phyloP scores from a whole-genome alignment of 2,113 vertebrate genomes.

The Leptobrachium ailaonicum region DNA sequence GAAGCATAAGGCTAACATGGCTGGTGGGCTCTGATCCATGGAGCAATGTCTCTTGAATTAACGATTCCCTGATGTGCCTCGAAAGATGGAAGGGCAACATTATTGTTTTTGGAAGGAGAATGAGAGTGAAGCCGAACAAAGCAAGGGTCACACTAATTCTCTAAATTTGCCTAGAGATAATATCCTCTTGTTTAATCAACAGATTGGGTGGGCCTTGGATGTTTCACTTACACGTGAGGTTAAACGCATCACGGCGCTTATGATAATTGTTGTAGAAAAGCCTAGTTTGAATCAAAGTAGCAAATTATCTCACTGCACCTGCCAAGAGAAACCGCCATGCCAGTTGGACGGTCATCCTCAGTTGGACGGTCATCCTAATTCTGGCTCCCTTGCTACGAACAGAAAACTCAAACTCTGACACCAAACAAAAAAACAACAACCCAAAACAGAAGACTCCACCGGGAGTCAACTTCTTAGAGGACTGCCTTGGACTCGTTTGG shows the following conservation, averaged over 20 bases:
- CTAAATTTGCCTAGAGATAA: neutral
- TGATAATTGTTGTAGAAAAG: constrained; percentile 6
- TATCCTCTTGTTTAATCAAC: constrained; percentile 1
- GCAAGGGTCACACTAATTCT: neutral
- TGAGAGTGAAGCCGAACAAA: neutral
- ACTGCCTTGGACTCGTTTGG: neutral
- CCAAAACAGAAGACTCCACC: constrained; percentile 4
- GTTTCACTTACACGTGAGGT: constrained; percentile 5
- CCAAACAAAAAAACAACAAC: constrained; percentile 17
- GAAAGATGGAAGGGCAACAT: neutral
- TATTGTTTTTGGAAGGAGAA: neutral
- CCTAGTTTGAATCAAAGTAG: neutral
- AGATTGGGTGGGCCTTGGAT: constrained; percentile 6
- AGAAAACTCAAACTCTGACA: neutral
- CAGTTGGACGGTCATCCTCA: constrained; percentile 20
- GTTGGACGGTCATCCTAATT: constrained; percentile 1
- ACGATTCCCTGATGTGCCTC: constrained; percentile 1
- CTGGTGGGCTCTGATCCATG: constrained; percentile 10
- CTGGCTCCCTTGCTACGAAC: neutral
- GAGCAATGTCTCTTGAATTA: neutral
- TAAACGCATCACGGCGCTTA: constrained; percentile 1
- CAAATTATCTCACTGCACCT: neutral
- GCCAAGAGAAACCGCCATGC: neutral
- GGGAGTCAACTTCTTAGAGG: constrained; percentile 5
- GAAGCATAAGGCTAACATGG: neutral